Evolutionary conservation across 2,888 invertebrate species (phyloP), one percentile per base, ranked within the genome.

Genomic region (Seira sanloemensis): DNA sequence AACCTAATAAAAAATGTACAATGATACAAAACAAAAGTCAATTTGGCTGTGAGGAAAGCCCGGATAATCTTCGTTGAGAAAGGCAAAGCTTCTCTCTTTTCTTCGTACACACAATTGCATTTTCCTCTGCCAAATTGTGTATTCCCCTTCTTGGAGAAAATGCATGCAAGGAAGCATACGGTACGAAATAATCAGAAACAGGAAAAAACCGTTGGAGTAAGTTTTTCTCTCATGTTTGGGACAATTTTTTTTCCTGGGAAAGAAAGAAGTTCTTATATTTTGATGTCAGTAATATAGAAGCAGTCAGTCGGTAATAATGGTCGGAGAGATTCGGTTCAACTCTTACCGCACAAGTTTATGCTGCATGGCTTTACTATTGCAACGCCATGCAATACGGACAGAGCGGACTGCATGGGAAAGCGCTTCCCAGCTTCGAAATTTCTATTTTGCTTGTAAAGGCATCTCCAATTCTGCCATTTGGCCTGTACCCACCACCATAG

Each of bases 31-130:
- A 77, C 68, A 24, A 77, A 77, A 77, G 77, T 77, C 77, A 68
- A 77, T 77, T 77, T 77, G 68, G 54, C 12, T 50, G 2, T 50
- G 67, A 76, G 76, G 67, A 68, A 68, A 76, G 76, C 19, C n/a
- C 25, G 68, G 26, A 77, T 77, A 77, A 77, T 77, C 68, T 68
- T 67, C 9, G 24, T 16, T 12, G 67, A 24, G 21, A 25, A 19
- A 67, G 21, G 67, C 16, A 67, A 67, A 5, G n/a, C 5, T 67
- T 54, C 1, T 67, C 1, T 24, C 2, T 24, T 67, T 67, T 24
- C 21, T 67, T 12, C 2, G 7, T 50, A 50, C n/a, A n/a, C n/a
- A 12, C 25, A 67, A 9, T 25, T 25, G 24, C 67, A 25, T 67
- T 67, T 50, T 50, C 50, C 2, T 50, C 5, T 50, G 25, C 37